Percentiles rank a stretch among this genome's conserved stretches.
Evolutionary conservation across 1,140 invertebrate species (phyloP).

Genomic region (Gonatopus flavifemur): DNA sequence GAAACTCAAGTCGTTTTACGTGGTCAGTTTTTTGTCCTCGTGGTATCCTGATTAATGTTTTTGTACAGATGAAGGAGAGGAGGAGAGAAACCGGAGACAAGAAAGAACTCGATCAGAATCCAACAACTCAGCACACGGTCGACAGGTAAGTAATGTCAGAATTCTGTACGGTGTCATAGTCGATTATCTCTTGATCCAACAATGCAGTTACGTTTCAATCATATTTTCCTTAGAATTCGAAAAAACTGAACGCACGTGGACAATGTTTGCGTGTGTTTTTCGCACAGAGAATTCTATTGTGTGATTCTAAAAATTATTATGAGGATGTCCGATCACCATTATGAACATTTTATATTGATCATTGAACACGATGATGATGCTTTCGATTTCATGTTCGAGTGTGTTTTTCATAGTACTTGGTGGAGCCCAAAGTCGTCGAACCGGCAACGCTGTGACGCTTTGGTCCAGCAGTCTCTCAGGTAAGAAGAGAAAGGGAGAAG

Average conservation of each 20-base stretch:
- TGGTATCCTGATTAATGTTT: constrained; percentile 39
- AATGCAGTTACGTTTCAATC: constrained; percentile 57
- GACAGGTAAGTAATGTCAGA: constrained; percentile 16
- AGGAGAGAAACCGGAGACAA: neutral
- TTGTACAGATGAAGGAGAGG: constrained; percentile 31
- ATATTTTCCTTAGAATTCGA: constrained; percentile 31
- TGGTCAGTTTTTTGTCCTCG: constrained; percentile 32
- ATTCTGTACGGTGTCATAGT: constrained; percentile 43
- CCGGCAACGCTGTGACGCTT: constrained; percentile 38
- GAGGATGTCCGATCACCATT: neutral
- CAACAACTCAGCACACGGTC: constrained; percentile 28
- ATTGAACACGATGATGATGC: neutral
- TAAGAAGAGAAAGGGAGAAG: constrained; percentile 25
- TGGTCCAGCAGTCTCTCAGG: constrained; percentile 31
- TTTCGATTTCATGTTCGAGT: no score
- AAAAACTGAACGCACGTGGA: neutral
- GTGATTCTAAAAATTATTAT: neutral
- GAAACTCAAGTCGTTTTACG: constrained; percentile 26
- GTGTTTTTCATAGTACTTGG: no score
- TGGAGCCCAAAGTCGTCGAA: constrained; percentile 35
- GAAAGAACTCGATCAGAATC: constrained; percentile 24
- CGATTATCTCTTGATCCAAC: constrained; percentile 53
- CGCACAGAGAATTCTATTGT: constrained; percentile 2
- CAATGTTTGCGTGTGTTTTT: neutral
- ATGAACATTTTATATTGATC: neutral